Evolutionary conservation across 1,140 invertebrate genomes (phyloP).

Genomic region (Diuraphis noxia): DNA sequence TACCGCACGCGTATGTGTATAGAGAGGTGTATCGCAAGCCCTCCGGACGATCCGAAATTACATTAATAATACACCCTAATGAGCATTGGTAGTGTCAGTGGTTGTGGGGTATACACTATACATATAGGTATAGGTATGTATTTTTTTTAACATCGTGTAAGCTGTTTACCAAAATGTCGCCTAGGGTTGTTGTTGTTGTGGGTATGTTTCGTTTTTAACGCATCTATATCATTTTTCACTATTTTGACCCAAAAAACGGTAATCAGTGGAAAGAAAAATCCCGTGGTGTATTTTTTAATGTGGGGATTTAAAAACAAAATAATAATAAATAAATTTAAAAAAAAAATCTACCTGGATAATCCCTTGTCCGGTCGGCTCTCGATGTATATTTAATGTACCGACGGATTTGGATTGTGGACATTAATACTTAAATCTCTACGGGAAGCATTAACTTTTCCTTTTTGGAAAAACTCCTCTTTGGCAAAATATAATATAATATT

Average conservation of each 20-base stretch:
- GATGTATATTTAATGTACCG: slow-evolving; percentile 51
- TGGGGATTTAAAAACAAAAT: slow-evolving; percentile 29
- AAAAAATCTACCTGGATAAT: slow-evolving; percentile 38
- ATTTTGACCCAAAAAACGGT: slow-evolving; percentile 28
- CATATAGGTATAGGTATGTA: not conserved
- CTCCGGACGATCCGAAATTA: slow-evolving; percentile 30
- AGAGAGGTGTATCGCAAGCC: slow-evolving; percentile 8
- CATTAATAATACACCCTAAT: slow-evolving; percentile 52
- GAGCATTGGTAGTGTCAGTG: not conserved
- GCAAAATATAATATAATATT: slow-evolving; percentile 34
- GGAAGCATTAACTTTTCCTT: slow-evolving; percentile 52
- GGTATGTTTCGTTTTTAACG: slow-evolving; percentile 19
- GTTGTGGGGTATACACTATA: not conserved
- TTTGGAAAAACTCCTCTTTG: slow-evolving; percentile 41
- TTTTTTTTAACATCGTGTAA: slow-evolving; percentile 36
- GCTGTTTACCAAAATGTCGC: slow-evolving; percentile 26
- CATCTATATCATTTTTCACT: slow-evolving; percentile 31
- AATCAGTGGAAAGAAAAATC: slow-evolving; percentile 48
- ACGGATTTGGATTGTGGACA: slow-evolving; percentile 45
- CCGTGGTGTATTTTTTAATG: slow-evolving; percentile 38
- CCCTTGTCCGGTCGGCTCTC: slow-evolving; percentile 42
- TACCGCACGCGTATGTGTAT: slow-evolving; percentile 19
- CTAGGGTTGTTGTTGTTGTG: not conserved
- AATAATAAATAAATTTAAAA: slow-evolving; percentile 23
- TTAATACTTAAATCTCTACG: slow-evolving; percentile 52